Base-by-base conservation (phyloP, 2,797 vertebrate species). In the Dipus sagitta region DNA sequence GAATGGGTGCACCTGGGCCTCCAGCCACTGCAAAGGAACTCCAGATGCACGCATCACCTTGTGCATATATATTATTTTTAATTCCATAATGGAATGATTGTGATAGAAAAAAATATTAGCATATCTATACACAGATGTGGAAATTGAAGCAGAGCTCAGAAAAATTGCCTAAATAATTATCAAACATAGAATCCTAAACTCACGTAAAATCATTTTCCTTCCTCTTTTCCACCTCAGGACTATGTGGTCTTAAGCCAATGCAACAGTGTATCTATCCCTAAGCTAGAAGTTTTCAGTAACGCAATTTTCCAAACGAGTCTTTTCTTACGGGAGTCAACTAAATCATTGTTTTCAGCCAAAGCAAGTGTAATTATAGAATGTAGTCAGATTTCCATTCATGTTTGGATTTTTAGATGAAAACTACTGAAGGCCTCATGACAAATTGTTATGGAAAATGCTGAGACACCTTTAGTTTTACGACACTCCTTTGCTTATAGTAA, bases 401-500 rank as follows among this genome's bases (percentile, higher is more conserved):
- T 72, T 92, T 54, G 47, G 42, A 15, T 32, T 89, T 83, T 86
- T 68, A 68, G 70, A 90, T 67, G 30, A 83, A 94, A 70, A 65
- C 4, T n/a, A n/a, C n/a, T n/a, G n/a, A n/a, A n/a, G n/a, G 32
- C n/a, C n/a, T 92, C 12, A 84, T 80, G 70, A 74, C 15, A 92
- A 38, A 83, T 28, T 74, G 7, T 30, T 67, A 13, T 30, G 6
- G 24, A 38, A 86, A 84, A 64, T 74, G 12, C 6, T 11, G 30
- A 75, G 30, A 32, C 11, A 24, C 5, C 17, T 3, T 7, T 20
- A 17, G 13, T 58, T 54, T 83, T 79, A 70, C 17, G 26, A 2
- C 62, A 72, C 7, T 72, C 38, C 34, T 62, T 5, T 26, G 3
- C 52, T 6, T 81, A 91, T 88, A 93, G 80, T 62, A 86, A 79